Base-by-base conservation (phyloP, 2,113 vertebrate genomes). In the Neolamprologus fasciatus region DNA sequence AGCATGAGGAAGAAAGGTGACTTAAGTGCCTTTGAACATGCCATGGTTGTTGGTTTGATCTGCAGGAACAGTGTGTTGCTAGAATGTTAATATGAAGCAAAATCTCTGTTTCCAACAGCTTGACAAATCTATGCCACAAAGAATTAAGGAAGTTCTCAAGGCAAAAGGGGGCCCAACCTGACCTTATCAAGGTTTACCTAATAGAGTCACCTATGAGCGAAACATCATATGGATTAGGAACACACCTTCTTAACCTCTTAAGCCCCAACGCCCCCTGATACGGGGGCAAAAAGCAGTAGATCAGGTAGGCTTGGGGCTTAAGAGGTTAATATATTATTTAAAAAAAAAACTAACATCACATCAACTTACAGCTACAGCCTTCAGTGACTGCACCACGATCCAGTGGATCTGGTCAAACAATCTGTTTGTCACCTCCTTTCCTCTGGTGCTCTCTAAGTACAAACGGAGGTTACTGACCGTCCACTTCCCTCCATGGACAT, bases 391-490 rank as follows among this genome's bases (percentile, higher is more conserved):
- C 87, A 99, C 98, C 71, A 99, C 97, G 47, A 99, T 98, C 98
- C 98, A 99, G 92, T 99, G 97, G 92, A 99, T 99, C 95, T 99
- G 98, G 88, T 99, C 98, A 37, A 99, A 99, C 45, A 99, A 96
- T 61, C 97, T 97, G 93, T 94, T 95, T 11, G 99, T 99, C 93
- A 99, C 98, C 82, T 99, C 98, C 91, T 96, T 97, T 66, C 99
- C 99, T 21, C 98, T 96, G 31, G 98, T 99, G 97, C 99, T 99
- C 96, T 99, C 98, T 88, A 99, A 95, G 93, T 99, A 99, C 51
- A 99, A 95, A 9, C 98, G 97, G 82, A 99, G 95, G 93, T 99
- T 99, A 90, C 95, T 98, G 91, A 99, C 98, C 0, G 98, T 99
- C 99, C 99, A 99, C 94, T 99, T 99, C 81, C 98, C 99, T 33